Evolutionary conservation across 2,888 invertebrate species (phyloP).

Genomic region (Podabrus alpinus): DNA sequence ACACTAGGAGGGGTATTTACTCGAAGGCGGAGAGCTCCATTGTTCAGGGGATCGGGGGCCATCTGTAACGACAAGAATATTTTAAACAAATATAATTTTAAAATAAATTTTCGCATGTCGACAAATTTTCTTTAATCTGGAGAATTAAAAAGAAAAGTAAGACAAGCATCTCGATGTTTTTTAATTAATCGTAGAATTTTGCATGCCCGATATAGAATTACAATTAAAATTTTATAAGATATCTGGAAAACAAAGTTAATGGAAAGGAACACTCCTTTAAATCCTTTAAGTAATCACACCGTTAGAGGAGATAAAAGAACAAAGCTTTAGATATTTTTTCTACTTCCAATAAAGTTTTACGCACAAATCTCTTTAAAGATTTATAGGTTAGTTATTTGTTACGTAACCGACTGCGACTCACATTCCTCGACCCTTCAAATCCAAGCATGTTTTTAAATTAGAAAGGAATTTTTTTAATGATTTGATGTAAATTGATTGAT

Average conservation of each 20-base stretch:
- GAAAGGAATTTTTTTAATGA: background rate
- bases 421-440: background rate
- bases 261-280: background rate
- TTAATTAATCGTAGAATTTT: background rate
- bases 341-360: background rate
- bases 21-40: background rate
- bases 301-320: background rate
- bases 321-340: background rate
- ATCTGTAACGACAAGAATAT: background rate
- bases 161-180: background rate
- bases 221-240: background rate
- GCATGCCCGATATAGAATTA: background rate
- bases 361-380: background rate
- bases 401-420: background rate
- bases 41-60: background rate
- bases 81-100: background rate
- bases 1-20: background rate
- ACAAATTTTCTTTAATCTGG: background rate
- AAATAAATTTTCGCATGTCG: background rate
- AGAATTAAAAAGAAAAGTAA: background rate
- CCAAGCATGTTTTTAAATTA: background rate
- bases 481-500: background rate
- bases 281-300: background rate
- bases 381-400: slow-evolving; percentile 3
- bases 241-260: background rate